Evolutionary conservation across 2,797 vertebrate species (phyloP).

Genomic region (Sebastolobus altivelis): DNA sequence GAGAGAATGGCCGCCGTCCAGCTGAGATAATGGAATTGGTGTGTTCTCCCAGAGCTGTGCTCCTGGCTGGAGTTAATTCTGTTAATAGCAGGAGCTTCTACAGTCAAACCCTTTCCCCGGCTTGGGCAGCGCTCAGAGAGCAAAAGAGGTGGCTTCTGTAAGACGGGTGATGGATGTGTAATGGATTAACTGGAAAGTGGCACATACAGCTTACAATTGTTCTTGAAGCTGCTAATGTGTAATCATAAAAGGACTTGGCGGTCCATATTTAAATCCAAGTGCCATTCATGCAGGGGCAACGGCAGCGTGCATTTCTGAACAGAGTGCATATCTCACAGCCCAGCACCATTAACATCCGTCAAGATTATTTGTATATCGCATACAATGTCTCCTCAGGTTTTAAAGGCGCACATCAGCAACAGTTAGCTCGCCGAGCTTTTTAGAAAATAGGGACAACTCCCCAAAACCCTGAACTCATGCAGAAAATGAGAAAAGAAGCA

Average conservation of each 20-base stretch:
- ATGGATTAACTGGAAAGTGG: slow-evolving; percentile 84
- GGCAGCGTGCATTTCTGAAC: slow-evolving; percentile 3
- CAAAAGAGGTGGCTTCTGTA: slow-evolving; percentile 67
- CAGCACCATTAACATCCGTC: slow-evolving; percentile 11
- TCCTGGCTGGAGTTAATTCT: slow-evolving; percentile 88
- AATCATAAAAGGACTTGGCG: slow-evolving; percentile 76
- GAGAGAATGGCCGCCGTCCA: slow-evolving; percentile 84
- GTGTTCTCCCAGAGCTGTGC: slow-evolving; percentile 85
- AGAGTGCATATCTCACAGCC: slow-evolving; percentile 15
- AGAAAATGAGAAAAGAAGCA: slow-evolving; percentile 3
- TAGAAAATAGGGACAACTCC: slow-evolving; percentile 10
- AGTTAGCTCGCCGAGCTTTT: not conserved
- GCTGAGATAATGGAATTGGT: slow-evolving; percentile 90
- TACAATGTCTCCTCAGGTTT: slow-evolving; percentile 4
- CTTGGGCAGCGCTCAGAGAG: slow-evolving; percentile 62
- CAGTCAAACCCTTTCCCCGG: slow-evolving; percentile 67
- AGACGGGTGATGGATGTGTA: slow-evolving; percentile 82
- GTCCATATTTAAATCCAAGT: slow-evolving; percentile 62
- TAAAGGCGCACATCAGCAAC: slow-evolving; percentile 11
- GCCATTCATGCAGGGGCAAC: slow-evolving; percentile 50
- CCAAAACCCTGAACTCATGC: slow-evolving; percentile 2
- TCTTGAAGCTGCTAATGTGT: slow-evolving; percentile 82
- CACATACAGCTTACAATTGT: slow-evolving; percentile 81
- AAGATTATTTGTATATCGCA: slow-evolving; percentile 39
- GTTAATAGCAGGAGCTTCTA: slow-evolving; percentile 85